A percentile compares a stretch with the other conserved stretches of the same genome.
Evolutionary conservation across 2,888 invertebrate genomes (phyloP).

Genomic region (Spilarctia lutea): DNA sequence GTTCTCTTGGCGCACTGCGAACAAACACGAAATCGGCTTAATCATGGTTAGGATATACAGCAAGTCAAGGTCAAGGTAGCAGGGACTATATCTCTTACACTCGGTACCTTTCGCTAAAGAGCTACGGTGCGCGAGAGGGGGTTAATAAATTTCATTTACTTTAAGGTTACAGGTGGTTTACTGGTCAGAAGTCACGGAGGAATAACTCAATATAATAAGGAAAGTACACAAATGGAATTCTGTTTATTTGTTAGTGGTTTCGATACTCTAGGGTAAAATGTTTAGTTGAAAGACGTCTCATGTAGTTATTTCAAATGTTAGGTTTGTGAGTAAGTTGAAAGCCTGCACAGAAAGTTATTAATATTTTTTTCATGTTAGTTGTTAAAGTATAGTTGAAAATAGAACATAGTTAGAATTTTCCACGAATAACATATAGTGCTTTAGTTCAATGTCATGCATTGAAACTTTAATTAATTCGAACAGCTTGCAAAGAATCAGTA

Average conservation of each 20-base stretch:
- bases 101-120: constrained; percentile 34
- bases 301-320: constrained; percentile 47
- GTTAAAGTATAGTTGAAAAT: constrained; percentile 12
- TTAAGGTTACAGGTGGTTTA: constrained; percentile 28
- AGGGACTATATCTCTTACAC: constrained; percentile 44
- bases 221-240: constrained; percentile 40
- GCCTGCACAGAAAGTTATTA: constrained; percentile 48
- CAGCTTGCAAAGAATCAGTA: neutral
- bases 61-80: constrained; percentile 51
- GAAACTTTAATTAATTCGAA: neutral
- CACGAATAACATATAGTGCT: neutral
- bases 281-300: constrained; percentile 33
- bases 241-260: constrained; percentile 43
- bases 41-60: constrained; percentile 58
- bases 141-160: constrained; percentile 20
- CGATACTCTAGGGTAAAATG: constrained; percentile 42
- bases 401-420: neutral
- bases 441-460: neutral
- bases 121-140: constrained; percentile 26
- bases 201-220: constrained; percentile 46
- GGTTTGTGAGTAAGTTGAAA: constrained; percentile 45
- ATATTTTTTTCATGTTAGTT: neutral
- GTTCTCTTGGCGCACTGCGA: constrained; percentile 95
- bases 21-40: constrained; percentile 74
- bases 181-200: constrained; percentile 36